Base-by-base conservation (phyloP, 2,797 vertebrate genomes). In the Sebastes taczanowskii region DNA sequence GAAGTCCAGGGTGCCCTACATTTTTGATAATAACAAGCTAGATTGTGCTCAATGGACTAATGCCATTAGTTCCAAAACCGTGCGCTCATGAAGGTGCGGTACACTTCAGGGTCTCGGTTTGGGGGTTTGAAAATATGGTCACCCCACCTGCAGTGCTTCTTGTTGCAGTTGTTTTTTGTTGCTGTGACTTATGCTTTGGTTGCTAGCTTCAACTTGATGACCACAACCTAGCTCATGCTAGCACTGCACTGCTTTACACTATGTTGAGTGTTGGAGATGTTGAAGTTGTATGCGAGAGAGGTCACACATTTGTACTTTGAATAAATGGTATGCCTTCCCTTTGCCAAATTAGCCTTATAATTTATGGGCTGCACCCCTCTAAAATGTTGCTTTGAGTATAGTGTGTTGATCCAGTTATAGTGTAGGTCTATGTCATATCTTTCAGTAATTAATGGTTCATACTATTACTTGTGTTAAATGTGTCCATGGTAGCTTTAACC, bases 21-120 rank as follows among this genome's bases (percentile, higher is more conserved):
- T 46, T 0, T 46, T 46, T 46, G 0, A 46, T 46, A 46, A 46
- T 46, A 7, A 46, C 38, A 46, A 46, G 0, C 38, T 46, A 46
- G 38, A 46, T 46, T 46, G 38, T 46, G 6, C 14, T 34, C 32
- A 34, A 30, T 30, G 7, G 29, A 30, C 29, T 30, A 30, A 30
- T 30, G 29, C 29, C 29, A 30, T 30, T 30, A 30, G 29, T 30
- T 30, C 6, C 29, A 30, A 30, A 30, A 30, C 29, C 6, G 29
- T 30, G 29, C 29, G 29, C 29, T 38, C 35, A 38, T 46, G 42
- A 46, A 46, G 0, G 16, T 18, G 42, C 16, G 0, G 42, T 18
- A 46, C 42, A 46, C 0, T 46, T 46, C 42, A 46, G 42, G 42
- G 42, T 46, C 42, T 0, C 42, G 42, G 42, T 46, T 46, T 46